Evolutionary conservation across 2,113 vertebrate species (phyloP).

Genomic region (Peucedramus taeniatus): DNA sequence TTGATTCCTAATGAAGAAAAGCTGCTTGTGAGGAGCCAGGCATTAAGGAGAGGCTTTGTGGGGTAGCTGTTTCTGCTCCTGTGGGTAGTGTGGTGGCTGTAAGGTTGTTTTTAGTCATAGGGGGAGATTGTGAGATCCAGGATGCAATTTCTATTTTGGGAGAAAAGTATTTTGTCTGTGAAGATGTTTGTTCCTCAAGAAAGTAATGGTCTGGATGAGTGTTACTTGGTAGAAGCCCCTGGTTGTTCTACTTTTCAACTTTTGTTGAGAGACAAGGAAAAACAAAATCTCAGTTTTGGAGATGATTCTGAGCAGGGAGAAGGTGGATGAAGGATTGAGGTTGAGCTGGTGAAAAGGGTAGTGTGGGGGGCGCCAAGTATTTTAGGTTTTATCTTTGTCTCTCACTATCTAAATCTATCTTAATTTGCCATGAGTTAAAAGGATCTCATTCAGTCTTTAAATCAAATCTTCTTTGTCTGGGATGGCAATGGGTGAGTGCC

Average conservation of each 20-base stretch:
- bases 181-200: neutral
- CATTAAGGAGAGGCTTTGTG: accelerated
- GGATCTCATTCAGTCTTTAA: accelerated
- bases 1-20: neutral
- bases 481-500: accelerated
- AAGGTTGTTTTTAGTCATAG: accelerated
- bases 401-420: accelerated
- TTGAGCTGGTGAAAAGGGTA: neutral
- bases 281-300: neutral
- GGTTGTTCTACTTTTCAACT: neutral
- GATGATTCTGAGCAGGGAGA: neutral
- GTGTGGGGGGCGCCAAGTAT: accelerated
- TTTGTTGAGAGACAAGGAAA: neutral
- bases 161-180: neutral
- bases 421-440: neutral
- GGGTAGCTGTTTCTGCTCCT: accelerated
- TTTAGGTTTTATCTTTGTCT: neutral
- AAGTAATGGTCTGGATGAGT: accelerated
- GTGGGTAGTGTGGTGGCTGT: accelerated
- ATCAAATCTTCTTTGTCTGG: neutral
- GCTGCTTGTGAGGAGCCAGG: neutral
- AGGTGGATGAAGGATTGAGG: neutral
- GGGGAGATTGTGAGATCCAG: accelerated
- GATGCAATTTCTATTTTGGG: accelerated
- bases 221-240: accelerated